phyloP scores from a whole-genome alignment of 2,797 vertebrate species.

The Tragopan temminckii region DNA sequence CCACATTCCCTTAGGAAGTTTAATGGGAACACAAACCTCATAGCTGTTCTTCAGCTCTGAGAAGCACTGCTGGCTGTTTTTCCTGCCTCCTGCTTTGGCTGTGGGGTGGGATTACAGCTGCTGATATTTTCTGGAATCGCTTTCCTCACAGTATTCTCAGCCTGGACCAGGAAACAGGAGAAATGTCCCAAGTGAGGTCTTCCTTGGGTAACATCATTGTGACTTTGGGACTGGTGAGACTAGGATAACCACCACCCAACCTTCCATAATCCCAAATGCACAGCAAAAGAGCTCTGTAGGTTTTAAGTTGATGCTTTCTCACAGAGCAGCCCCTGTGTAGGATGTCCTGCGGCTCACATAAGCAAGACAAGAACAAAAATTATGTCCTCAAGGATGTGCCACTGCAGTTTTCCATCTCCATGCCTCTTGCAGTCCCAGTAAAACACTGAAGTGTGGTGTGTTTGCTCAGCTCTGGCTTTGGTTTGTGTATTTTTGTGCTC shows the following conservation, averaged over 20 bases:
- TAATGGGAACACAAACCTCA: accelerated
- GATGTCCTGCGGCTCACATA: neutral
- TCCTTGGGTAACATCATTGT: neutral
- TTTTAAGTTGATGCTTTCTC: accelerated
- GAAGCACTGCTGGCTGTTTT: neutral
- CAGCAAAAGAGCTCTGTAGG: accelerated
- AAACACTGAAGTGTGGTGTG: neutral
- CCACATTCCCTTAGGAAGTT: neutral
- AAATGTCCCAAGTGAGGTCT: neutral
- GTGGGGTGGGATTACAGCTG: neutral
- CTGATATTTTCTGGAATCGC: neutral
- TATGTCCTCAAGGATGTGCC: neutral
- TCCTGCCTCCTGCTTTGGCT: neutral
- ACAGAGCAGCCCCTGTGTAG: neutral
- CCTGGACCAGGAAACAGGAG: neutral
- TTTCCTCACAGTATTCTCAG: slow-evolving; percentile 10
- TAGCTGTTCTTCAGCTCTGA: neutral
- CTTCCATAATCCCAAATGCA: accelerated
- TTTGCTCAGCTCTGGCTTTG: neutral
- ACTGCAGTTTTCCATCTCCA: too few species aligned
- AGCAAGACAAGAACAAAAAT: neutral
- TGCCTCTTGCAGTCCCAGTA: neutral
- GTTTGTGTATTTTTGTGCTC: neutral
- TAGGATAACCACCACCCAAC: neutral
- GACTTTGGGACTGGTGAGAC: neutral